Evolutionary conservation across 2,113 vertebrate species (phyloP).

Genomic region (Crotalus helleri): DNA sequence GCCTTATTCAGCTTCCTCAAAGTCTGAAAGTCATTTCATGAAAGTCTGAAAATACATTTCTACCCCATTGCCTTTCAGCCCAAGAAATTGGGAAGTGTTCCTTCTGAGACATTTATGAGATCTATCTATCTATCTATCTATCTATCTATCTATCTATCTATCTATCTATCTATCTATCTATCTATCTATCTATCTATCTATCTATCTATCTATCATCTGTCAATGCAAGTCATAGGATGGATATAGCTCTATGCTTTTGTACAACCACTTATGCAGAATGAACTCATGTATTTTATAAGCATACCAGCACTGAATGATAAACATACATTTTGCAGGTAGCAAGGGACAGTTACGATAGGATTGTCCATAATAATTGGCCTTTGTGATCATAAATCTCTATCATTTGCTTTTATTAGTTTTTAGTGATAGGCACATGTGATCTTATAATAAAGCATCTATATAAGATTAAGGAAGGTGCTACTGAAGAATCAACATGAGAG

Average conservation of each 20-base stretch:
- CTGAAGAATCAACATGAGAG: background rate
- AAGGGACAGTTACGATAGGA: background rate
- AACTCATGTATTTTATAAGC: background rate
- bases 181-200: too few relatives aligned
- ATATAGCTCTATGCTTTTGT: background rate
- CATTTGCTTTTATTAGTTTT: background rate
- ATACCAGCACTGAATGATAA: background rate
- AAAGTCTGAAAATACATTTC: background rate
- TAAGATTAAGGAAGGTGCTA: background rate
- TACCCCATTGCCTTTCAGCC: background rate
- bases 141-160: background rate
- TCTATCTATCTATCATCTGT: background rate
- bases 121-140: background rate
- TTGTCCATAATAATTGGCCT: background rate
- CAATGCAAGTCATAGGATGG: background rate
- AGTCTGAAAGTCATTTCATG: background rate
- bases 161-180: too few relatives aligned
- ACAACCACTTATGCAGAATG: background rate
- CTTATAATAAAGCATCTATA: background rate
- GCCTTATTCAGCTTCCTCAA: background rate
- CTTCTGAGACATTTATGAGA: background rate
- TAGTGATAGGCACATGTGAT: background rate
- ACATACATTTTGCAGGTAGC: background rate
- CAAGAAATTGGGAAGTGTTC: background rate
- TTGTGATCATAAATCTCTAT: background rate